Evolutionary conservation across 2,113 vertebrate species (phyloP), one percentile per base, ranked within the genome.

Genomic region (Cyprinodon brontotheroides): DNA sequence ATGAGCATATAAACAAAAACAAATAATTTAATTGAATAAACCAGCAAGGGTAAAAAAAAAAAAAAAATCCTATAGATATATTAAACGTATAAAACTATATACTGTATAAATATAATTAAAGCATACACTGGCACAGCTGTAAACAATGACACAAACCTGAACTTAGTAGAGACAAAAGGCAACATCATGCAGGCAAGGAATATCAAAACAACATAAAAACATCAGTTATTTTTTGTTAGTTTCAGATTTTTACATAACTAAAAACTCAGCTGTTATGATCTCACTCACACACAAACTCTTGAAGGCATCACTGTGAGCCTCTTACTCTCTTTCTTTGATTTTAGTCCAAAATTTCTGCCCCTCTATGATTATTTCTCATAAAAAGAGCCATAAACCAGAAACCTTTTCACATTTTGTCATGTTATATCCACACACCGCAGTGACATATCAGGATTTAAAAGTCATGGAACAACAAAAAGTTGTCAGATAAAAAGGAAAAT

Each of bases 161-260:
- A 74, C 37, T 20, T 29, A 50, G 48, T 71, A 39, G 11, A 70
- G 43, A 78, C 47, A 83, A 87, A 87, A 89, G 86, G 83, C 84
- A 82, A 81, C n/a, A 77, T 61, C 78, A 89, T 87, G 81, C 88
- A 87, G 77, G 83, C 61, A 15, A 80, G 57, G 75, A n/a, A 40
- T 65, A 69, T 87, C 81, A 88, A 91, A 79, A 90, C 85, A 86
- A 65, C 53, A 43, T 76, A 76, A 0, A 1, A 74, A 17, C 45
- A 8, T 47, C 38, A 15, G 13, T 22, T 68, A 0, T 1, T 38
- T 8, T 47, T 40, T 63, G 48, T 72, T 22, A 22, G 50, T 61
- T 74, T 69, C 13, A 67, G 37, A 37, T 36, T 15, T 11, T 41
- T 61, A n/a, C n/a, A 45, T 41, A 45, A 39, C 11, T 70, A 14